Base-by-base conservation (phyloP, 1,140 invertebrate genomes). In the Anadara kagoshimensis region DNA sequence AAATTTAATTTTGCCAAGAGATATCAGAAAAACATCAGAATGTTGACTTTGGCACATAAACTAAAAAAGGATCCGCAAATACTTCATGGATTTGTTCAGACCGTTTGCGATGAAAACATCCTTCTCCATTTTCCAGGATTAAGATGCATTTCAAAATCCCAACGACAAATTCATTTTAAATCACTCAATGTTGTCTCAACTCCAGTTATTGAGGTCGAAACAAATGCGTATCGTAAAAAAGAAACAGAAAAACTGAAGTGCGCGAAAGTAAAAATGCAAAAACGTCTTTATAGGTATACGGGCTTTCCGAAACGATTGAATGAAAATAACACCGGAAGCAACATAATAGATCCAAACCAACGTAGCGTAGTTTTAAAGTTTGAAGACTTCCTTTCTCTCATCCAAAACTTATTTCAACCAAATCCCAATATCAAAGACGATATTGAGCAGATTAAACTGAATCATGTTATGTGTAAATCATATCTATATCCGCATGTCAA, bases 21-120 rank as follows among this genome's bases (percentile, higher is more conserved):
- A 29, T 83, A 70, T 61, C 43, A 74, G 7, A 74, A 73, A 41
- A 51, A 71, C 24, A 74, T 59, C 14, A 36, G 58, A 14, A 22
- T 57, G 24, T 43, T 78, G 26, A 47, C 20, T 49, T 66, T 45
- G 10, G 70, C 61, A 11, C 29, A 61, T 2, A 66, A 26, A n/a
- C 67, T 78, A 3, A 49, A 29, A 56, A 56, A 56, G n/a, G 54
- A 66, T n/a, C 53, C 70, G 5, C 18, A 36, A 11, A 14, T 73
- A 1, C 45, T 56, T 36, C 36, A 67, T 44, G 53, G 45, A 22
- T 44, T 73, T 29, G 63, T 78, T n/a, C 44, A 66, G 51, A 16
- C 20, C n/a, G 59, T 69, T 45, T 61, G 62, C 16, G 75, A 78
- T 7, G 57, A 69, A 53, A 51, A 63, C 11, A 47, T 78, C 5